Conservation (phyloP, 2,797 vertebrate genomes). For the Lophotriccus pileatus region DNA sequence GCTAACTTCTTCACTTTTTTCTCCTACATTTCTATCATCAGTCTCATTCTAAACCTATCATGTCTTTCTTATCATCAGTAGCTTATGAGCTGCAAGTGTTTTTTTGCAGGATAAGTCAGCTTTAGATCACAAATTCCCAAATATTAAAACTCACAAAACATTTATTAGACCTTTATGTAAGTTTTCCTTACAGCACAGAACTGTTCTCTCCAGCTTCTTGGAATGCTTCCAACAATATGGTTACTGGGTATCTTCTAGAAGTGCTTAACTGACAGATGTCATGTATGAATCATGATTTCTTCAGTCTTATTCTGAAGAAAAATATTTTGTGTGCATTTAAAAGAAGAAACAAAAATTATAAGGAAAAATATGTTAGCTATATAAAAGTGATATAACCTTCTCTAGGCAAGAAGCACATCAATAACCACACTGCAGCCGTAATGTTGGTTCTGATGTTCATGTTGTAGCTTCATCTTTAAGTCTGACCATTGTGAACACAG, state of each 20-base stretch:
- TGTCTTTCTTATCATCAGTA: neutral
- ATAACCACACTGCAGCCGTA: neutral
- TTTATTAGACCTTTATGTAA: neutral
- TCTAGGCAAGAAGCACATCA: neutral
- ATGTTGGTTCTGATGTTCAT: neutral
- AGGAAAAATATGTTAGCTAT: neutral
- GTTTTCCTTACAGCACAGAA: neutral
- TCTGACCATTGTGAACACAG: neutral
- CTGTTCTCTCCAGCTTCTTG: constrained; percentile 20
- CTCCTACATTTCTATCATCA: neutral
- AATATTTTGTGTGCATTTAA: neutral
- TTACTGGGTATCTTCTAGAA: constrained; percentile 20
- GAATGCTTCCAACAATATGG: constrained; percentile 7
- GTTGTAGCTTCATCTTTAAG: neutral
- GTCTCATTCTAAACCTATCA: neutral
- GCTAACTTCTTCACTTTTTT: neutral
- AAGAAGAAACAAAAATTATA: neutral
- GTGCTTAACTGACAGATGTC: constrained; percentile 32
- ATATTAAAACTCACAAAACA: neutral
- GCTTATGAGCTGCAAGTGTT: neutral
- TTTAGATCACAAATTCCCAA: neutral
- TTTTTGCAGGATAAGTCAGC: neutral
- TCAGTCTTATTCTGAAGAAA: neutral
- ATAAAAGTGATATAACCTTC: neutral
- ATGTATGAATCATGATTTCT: neutral